Conservation (phyloP, 2,888 invertebrate species). For the Ligdia adustata region DNA sequence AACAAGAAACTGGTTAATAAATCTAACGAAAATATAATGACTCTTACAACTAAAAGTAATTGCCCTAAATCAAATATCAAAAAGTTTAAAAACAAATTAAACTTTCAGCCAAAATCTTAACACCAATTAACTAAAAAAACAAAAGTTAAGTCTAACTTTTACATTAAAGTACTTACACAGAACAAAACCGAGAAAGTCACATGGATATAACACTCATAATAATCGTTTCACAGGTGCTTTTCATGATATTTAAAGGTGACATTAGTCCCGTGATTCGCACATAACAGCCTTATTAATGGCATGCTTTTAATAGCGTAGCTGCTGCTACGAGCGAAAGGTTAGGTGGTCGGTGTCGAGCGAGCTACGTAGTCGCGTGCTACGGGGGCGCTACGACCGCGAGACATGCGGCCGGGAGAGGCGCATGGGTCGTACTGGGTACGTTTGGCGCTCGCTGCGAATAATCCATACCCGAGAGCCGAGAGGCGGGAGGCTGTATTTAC, state of each 20-base stretch:
- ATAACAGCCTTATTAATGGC: constrained; percentile 62
- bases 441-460: constrained; percentile 71
- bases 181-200: constrained; percentile 51
- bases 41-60: too few species aligned
- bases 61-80: too few species aligned
- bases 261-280: constrained; percentile 65
- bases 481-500: constrained; percentile 78
- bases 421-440: constrained; percentile 75
- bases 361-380: constrained; percentile 51
- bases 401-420: constrained; percentile 64
- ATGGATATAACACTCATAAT: constrained; percentile 55
- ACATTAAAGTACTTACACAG: constrained; percentile 42
- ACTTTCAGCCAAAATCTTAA: neutral
- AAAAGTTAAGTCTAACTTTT: constrained; percentile 20
- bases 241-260: constrained; percentile 64
- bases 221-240: constrained; percentile 67
- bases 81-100: neutral
- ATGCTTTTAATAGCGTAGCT: constrained; percentile 62
- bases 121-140: constrained; percentile 2
- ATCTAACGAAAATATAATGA: too few species aligned
- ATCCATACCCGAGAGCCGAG: constrained; percentile 70
- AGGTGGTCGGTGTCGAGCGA: constrained; percentile 46
- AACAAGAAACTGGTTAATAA: too few species aligned
- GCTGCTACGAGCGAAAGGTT: constrained; percentile 52
- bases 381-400: constrained; percentile 48